Evolutionary conservation across 2,113 vertebrate species (phyloP).

Genomic region (Elephantulus edwardii): DNA sequence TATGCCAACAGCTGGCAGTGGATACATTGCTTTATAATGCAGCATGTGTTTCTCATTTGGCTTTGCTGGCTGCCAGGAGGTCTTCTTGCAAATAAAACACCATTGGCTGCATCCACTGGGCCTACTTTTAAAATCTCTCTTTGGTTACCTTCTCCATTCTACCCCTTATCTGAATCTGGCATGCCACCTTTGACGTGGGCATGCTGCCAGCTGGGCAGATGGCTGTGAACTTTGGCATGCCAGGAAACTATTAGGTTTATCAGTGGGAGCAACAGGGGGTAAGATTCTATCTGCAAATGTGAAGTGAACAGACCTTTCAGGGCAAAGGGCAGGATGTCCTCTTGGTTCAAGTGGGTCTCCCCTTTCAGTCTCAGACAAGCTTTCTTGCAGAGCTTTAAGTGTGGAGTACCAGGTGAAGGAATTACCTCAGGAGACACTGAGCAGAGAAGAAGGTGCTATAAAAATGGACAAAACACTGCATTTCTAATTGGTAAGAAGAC

Average conservation of each 20-base stretch:
- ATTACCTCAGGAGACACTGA: not conserved
- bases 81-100: slow-evolving; percentile 80
- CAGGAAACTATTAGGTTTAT: slow-evolving; percentile 80
- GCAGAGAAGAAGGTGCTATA: not conserved
- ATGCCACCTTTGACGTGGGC: slow-evolving; percentile 78
- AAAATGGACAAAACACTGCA: not conserved
- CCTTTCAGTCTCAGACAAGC: not conserved
- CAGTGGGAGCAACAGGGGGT: slow-evolving; percentile 75
- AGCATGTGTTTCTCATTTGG: slow-evolving; percentile 79
- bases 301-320: slow-evolving; percentile 7
- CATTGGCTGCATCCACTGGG: slow-evolving; percentile 67
- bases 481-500: not conserved
- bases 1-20: slow-evolving; percentile 77
- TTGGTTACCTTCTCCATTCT: slow-evolving; percentile 67
- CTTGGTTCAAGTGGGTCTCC: slow-evolving; percentile 22
- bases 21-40: slow-evolving; percentile 71
- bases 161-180: slow-evolving; percentile 71
- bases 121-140: slow-evolving; percentile 70
- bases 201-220: slow-evolving; percentile 83
- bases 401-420: not conserved
- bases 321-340: slow-evolving; percentile 12
- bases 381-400: slow-evolving; percentile 16
- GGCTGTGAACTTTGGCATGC: slow-evolving; percentile 78
- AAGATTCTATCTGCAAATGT: slow-evolving; percentile 72
- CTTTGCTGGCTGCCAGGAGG: slow-evolving; percentile 77